phyloP scores from a whole-genome alignment of 2,888 invertebrate genomes.

The Poecilus cupreus region DNA sequence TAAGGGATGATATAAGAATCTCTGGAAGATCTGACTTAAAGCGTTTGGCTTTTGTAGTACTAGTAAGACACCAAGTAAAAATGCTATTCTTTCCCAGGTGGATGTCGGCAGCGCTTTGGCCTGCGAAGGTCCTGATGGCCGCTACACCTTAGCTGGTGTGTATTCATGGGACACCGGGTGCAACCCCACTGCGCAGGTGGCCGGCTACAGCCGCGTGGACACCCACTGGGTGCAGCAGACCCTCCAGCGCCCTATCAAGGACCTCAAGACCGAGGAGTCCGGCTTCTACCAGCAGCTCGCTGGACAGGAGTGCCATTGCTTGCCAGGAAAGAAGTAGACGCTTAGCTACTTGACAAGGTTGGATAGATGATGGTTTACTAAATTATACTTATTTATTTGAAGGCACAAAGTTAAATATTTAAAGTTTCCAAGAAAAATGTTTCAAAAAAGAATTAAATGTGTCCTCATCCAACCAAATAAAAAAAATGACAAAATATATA shows the following conservation, averaged over 20 bases:
- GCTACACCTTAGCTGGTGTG: conserved; percentile 82
- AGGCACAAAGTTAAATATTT: no score
- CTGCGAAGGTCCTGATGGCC: conserved; percentile 82
- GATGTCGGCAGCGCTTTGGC: conserved; percentile 89
- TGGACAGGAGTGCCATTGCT: conserved; percentile 50
- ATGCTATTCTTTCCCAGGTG: conserved; percentile 65
- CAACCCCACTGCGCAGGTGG: conserved; percentile 71
- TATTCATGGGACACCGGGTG: conserved; percentile 86
- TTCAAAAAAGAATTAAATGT: neutral
- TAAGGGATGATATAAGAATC: no score
- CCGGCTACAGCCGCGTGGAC: conserved; percentile 72
- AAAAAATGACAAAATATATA: neutral
- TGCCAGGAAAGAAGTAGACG: conserved; percentile 35
- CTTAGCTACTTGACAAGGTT: neutral
- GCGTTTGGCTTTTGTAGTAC: no score
- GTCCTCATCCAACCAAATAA: neutral
- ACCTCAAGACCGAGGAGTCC: conserved; percentile 68
- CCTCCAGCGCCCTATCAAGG: conserved; percentile 69
- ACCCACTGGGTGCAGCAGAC: conserved; percentile 72
- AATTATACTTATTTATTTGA: no score
- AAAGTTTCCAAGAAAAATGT: no score
- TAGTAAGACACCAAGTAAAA: no score
- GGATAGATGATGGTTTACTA: neutral
- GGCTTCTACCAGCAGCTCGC: conserved; percentile 45
- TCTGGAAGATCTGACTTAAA: no score